phyloP scores from a whole-genome alignment of 2,888 invertebrate species.

The Zootermopsis nevadensis region DNA sequence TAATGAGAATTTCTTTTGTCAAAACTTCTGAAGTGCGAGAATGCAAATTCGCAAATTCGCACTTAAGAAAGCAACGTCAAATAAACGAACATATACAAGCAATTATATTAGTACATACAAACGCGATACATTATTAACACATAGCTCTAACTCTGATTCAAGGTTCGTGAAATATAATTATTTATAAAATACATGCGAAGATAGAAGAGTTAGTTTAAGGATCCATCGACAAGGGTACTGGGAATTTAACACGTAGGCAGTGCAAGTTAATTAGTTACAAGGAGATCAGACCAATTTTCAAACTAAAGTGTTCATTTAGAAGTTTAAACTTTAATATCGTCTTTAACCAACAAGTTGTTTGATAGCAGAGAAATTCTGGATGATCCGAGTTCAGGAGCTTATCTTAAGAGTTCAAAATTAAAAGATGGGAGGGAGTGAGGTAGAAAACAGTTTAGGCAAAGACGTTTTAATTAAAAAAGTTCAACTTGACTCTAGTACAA shows the following conservation, averaged over 20 bases:
- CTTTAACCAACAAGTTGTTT: constrained; percentile 13
- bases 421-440: not conserved
- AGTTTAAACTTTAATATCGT: constrained; percentile 5
- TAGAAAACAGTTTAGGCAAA: not conserved
- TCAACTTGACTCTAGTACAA: not conserved
- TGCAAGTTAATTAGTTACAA: not conserved
- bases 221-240: not conserved
- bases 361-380: not conserved
- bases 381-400: not conserved
- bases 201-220: not conserved
- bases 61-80: too few relatives aligned
- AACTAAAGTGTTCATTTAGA: constrained; percentile 15
- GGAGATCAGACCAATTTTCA: not conserved
- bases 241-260: not conserved
- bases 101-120: too few relatives aligned
- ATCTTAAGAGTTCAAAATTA: not conserved
- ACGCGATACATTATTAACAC: too few relatives aligned
- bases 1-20: too few relatives aligned
- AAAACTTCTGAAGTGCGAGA: too few relatives aligned
- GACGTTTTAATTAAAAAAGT: not conserved
- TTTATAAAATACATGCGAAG: too few relatives aligned
- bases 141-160: too few relatives aligned
- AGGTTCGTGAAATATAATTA: too few relatives aligned
- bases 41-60: too few relatives aligned
- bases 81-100: too few relatives aligned